phyloP scores from a whole-genome alignment of 2,113 vertebrate species.

The Rallus limicola region DNA sequence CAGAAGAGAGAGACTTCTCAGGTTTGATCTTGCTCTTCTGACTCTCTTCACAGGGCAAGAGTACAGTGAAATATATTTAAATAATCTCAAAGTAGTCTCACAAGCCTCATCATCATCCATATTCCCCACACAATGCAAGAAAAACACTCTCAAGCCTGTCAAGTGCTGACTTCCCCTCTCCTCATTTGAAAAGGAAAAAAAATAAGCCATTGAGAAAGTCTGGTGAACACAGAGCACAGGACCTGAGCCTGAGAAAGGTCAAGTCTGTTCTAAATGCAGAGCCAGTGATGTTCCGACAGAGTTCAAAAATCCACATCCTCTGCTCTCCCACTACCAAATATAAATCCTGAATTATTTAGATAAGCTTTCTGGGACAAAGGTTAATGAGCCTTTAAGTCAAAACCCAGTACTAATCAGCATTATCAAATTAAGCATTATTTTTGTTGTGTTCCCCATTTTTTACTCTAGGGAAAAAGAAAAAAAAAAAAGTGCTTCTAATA shows the following conservation, averaged over 20 bases:
- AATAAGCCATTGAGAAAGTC: conserved; percentile 47
- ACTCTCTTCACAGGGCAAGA: neutral
- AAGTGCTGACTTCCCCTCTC: neutral
- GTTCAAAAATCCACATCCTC: conserved; percentile 41
- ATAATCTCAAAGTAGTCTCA: neutral
- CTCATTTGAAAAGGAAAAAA: neutral
- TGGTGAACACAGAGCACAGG: conserved; percentile 42
- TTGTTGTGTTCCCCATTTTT: neutral
- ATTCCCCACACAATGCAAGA: neutral
- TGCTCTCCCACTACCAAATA: conserved; percentile 30
- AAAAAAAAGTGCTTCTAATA: no score
- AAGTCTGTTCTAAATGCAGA: conserved; percentile 73
- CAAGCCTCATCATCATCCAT: accelerated
- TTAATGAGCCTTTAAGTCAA: conserved; percentile 37
- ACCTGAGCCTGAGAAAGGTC: conserved; percentile 77
- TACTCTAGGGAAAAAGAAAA: neutral
- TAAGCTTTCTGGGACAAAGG: conserved; percentile 50
- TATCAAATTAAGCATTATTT: conserved; percentile 6
- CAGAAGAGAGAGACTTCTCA: neutral
- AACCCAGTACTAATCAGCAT: neutral
- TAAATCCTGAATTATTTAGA: conserved; percentile 49
- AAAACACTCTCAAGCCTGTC: neutral
- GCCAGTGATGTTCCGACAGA: neutral
- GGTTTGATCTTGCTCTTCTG: neutral
- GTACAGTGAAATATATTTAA: neutral